Base-by-base conservation (phyloP, 2,797 vertebrate species). In the Neomorphus geoffroyi region DNA sequence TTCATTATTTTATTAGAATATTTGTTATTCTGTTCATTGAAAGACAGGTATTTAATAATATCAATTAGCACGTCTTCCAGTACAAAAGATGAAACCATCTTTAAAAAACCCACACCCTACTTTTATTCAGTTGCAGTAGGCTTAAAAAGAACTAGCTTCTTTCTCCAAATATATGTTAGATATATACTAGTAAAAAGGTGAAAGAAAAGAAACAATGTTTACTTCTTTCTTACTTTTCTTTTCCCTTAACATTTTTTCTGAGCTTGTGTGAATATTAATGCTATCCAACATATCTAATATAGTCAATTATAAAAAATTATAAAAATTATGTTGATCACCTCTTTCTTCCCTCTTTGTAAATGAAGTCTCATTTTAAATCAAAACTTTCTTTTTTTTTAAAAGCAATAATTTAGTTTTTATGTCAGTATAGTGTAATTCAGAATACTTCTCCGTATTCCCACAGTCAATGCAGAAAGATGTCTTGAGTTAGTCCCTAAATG, bases 401-500 rank as follows among this genome's bases (percentile, higher is more conserved):
- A 75, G 83, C 65, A 90, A 32, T 89, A 23, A 50, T 83, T 92
- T 87, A 92, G 61, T 96, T 96, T 96, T 92, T 72, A 80, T 95
- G 88, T 51, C 75, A 89, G 46, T 86, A 78, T 46, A 90, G 51
- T 61, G 9, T 90, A 96, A 75, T 81, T 96, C 94, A 96, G 90
- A 91, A 61, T 89, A 65, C 15, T 86, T 92, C 87, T 92, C 51
- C 51, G 65, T 92, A 80, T 97, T 97, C 97, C 95, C 62, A 69
- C 51, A 71, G 66, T 80, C 67, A 95, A 87, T 83, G 87, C 23
- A 96, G 96, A 96, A 96, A 96, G 84, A 45, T 78, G 18, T 93
- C 90, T 96, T 97, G 95, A 96, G 73, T 98, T 97, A 97, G 98
- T 98, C 94, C 93, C 97, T 98, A 98, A 98, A 98, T 97, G 98